Base-by-base conservation (phyloP, 2,113 vertebrate genomes). In the Montifringilla adamsi region DNA sequence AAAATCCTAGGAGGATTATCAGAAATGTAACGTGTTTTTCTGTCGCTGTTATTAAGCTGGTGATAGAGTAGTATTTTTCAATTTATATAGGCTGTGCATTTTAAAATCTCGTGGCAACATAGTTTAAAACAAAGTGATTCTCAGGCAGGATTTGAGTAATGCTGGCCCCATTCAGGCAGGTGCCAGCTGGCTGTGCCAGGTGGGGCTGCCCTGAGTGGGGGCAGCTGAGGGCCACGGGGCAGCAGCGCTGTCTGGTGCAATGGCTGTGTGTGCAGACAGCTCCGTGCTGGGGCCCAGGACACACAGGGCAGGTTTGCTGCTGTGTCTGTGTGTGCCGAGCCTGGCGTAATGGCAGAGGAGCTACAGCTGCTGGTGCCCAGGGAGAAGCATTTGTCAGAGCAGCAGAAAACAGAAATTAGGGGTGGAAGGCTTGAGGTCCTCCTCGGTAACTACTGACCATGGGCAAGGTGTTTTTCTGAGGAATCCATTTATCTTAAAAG, bases 391-490 rank as follows among this genome's bases (percentile, higher is more conserved):
- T 72, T 49, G 27, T n/a, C 16, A 23, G 27, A 22, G n/a, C 67
- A 85, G 66, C 56, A 60, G 55, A 53, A 83, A 24, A 9, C 31
- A 15, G 39, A 74, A n/a, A 1, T 21, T 19, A 24, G 53, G 59
- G 79, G n/a, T 7, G 3, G n/a, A 33, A 41, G 78, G 20, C 33
- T 67, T 22, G 30, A 84, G 43, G 26, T 83, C 23, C 20, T 83
- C 4, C 13, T 58, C 13, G 0, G 0, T 62, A 55, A 49, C 24
- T 70, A 2, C 17, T 15, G 37, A 15, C 46, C 0, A 0, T 37
- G 49, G 64, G 18, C 0, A 3, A 49, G 56, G 5, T 62, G n/a
- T 3, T 1, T 69, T 72, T 69, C 67, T 92, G 44, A 63, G 58
- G 7, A 73, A 73, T 33, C n/a, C n/a, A 16, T 33, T 66, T 55